Evolutionary conservation across 2,888 invertebrate species (phyloP), one percentile per base, ranked within the genome.

Genomic region (Andrena fulva): DNA sequence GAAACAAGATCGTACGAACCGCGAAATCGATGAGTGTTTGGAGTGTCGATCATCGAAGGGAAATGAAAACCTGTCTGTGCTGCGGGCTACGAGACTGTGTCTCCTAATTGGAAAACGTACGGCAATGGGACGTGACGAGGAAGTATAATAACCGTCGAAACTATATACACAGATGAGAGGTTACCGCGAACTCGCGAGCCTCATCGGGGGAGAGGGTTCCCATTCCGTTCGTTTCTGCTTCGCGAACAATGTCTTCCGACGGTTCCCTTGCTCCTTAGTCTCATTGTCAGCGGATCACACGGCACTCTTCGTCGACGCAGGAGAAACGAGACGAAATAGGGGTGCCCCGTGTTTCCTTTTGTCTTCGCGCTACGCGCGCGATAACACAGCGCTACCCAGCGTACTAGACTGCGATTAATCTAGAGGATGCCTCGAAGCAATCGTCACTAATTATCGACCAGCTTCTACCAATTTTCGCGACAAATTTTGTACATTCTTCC

Each of bases 331-430:
- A 70, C 67, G 76, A 62, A 83, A 83, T 60, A 62, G 71, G 62
- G 59, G 10, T 54, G 67, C 56, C 56, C 67, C 31, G 6, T 12
- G 6, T 12, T 67, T 33, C 33, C 33, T 31, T 52, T 60, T 75
- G 62, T 48, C 50, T 69, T 71, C 69, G 78, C 80, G 77, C 64
- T 70, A 74, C 59, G 77, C 72, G 66, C 84, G 74, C 79, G 72
- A 78, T 77, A 81, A 83, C 75, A 70, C 77, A 76, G 84, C 80
- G 79, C 89, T 88, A 93, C 88, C 94, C 94, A 93, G 92, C 94
- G 93, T 93, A 93, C 94, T 93, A 94, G 93, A 93, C 91, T 92
- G 92, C 89, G 84, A 90, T 89, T 87, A 87, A 42, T 82, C 90
- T 90, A 90, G 86, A 86, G 77, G 88, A 89, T 89, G 88, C 89